Percentiles rank a stretch among this genome's conserved stretches.
Evolutionary conservation across 2,797 vertebrate species (phyloP).

Genomic region (Sebastes diploproa): DNA sequence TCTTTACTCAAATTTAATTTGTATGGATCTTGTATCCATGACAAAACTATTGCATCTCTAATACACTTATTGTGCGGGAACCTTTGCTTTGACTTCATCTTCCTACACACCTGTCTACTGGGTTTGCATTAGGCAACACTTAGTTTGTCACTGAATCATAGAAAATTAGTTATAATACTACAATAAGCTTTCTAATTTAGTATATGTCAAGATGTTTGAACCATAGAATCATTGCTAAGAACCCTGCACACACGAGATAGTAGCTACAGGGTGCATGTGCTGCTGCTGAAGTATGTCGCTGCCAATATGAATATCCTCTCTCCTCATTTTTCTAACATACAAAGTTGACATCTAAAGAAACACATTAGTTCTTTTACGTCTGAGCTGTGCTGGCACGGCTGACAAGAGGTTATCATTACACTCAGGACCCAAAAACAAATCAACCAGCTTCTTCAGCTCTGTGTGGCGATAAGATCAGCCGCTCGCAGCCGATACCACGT

Average conservation of each 20-base stretch:
- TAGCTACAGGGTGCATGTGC: not conserved
- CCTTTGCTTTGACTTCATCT: not conserved
- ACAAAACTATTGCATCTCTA: not conserved
- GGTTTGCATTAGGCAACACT: not conserved
- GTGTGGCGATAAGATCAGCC: conserved; percentile 50
- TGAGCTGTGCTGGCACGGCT: not conserved
- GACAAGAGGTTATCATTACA: conserved; percentile 43
- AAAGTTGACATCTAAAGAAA: conserved; percentile 28
- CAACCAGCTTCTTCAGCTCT: conserved; percentile 37
- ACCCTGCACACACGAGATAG: not conserved
- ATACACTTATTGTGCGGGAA: not conserved
- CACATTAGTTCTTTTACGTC: not conserved
- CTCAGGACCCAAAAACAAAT: conserved; percentile 50
- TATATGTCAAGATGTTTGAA: not conserved
- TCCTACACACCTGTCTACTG: not conserved
- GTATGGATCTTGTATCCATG: not conserved
- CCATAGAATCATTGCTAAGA: not conserved
- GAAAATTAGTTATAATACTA: not conserved
- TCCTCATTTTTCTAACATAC: not conserved
- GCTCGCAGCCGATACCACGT: conserved; percentile 9
- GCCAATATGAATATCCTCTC: not conserved
- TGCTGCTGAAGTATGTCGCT: not conserved
- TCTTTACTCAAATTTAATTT: too few species aligned
- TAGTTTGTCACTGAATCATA: not conserved
- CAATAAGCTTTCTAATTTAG: not conserved